phyloP scores from a whole-genome alignment of 1,140 invertebrate genomes.

The Neodiprion lecontei region DNA sequence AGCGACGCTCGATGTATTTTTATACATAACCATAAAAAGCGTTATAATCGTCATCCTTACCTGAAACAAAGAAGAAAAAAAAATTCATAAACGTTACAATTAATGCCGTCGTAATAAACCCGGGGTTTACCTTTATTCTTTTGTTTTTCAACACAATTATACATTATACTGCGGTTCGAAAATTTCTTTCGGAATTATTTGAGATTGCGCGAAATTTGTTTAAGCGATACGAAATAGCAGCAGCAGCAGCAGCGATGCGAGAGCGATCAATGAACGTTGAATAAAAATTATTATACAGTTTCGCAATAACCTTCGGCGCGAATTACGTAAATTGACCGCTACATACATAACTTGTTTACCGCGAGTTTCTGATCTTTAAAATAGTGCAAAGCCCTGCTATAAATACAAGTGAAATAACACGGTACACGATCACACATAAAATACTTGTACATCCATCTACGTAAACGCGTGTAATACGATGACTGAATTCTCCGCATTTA shows the following conservation, averaged over 20 bases:
- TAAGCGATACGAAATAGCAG: neutral
- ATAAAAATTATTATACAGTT: neutral
- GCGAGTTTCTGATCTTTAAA: neutral
- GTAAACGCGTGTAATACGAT: too few relatives aligned
- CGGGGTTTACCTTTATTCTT: neutral
- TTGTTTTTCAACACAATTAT: neutral
- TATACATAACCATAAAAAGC: too few relatives aligned
- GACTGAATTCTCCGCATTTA: too few relatives aligned
- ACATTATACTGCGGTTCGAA: neutral
- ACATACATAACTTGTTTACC: slow-evolving; percentile 6
- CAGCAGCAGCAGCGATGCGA: neutral
- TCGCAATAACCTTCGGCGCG: neutral
- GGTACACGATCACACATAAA: too few relatives aligned
- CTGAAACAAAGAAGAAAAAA: neutral
- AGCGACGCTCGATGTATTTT: too few relatives aligned
- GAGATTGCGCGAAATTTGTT: neutral
- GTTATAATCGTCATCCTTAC: neutral
- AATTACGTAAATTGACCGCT: slow-evolving; percentile 1
- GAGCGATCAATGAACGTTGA: neutral
- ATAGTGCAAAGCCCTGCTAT: neutral
- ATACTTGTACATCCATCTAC: too few relatives aligned
- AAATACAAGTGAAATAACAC: too few relatives aligned
- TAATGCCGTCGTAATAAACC: neutral
- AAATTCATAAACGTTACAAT: neutral
- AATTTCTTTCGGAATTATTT: neutral